Evolutionary conservation across 2,888 invertebrate species (phyloP).

Genomic region (Polyommatus icarus): DNA sequence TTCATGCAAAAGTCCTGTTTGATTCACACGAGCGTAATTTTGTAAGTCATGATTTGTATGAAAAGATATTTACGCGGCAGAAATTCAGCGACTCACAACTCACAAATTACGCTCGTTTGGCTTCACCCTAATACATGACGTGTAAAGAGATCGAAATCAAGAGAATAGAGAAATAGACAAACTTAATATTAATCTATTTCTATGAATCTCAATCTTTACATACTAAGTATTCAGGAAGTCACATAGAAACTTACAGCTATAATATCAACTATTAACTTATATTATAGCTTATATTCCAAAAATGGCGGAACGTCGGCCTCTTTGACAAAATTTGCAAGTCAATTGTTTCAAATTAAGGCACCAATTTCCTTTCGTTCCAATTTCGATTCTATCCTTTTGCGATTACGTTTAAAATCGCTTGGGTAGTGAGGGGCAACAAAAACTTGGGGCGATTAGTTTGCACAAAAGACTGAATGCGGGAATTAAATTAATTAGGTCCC

Average conservation of each 20-base stretch:
- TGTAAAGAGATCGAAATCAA: too few species aligned
- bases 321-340: conserved; percentile 27
- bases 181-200: too few species aligned
- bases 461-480: conserved; percentile 17
- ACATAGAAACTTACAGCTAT: not conserved
- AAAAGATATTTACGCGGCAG: too few species aligned
- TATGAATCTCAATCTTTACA: too few species aligned
- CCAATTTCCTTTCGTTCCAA: not conserved
- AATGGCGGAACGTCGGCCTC: conserved; percentile 6
- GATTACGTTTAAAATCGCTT: not conserved
- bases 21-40: too few species aligned
- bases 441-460: conserved; percentile 12
- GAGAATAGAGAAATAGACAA: too few species aligned
- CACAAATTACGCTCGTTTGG: too few species aligned
- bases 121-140: too few species aligned
- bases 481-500: conserved; percentile 21
- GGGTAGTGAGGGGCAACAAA: not conserved
- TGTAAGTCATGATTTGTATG: too few species aligned
- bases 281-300: not conserved
- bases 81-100: too few species aligned
- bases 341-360: conserved; percentile 24
- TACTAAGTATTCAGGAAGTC: not conserved
- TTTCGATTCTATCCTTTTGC: not conserved
- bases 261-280: not conserved
- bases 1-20: too few species aligned